Percentiles rank a stretch among this genome's conserved stretches.
Conservation (phyloP, 2,888 invertebrate species). For the Tachina lurida region DNA sequence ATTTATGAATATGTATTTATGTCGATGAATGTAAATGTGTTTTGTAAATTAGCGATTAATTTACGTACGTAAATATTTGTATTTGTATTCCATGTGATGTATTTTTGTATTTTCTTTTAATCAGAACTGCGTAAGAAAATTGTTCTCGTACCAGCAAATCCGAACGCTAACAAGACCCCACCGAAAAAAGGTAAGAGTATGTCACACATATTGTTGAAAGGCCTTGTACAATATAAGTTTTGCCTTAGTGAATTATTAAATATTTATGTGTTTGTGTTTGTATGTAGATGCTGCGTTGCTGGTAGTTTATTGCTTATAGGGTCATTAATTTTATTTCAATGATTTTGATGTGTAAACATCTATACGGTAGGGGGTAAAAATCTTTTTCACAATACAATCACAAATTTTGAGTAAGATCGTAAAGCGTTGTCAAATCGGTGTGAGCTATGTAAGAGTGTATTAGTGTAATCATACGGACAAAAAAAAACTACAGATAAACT, state of each 20-base stretch:
- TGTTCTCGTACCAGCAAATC: slow-evolving; percentile 80
- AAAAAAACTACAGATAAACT: too few relatives aligned
- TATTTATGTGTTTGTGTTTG: too few relatives aligned
- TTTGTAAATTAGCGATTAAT: slow-evolving; percentile 28
- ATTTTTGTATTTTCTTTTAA: slow-evolving; percentile 59
- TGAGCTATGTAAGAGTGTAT: too few relatives aligned
- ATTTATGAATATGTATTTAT: slow-evolving; percentile 24
- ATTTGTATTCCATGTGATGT: slow-evolving; percentile 56
- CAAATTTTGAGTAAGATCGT: too few relatives aligned
- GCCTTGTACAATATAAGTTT: not conserved
- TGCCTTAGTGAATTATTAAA: not conserved
- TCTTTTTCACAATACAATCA: too few relatives aligned
- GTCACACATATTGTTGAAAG: not conserved
- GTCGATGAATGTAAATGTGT: slow-evolving; percentile 34
- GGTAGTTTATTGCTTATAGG: not conserved
- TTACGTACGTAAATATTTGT: slow-evolving; percentile 37
- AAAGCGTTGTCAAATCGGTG: too few relatives aligned
- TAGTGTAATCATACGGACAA: too few relatives aligned
- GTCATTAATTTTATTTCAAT: not conserved
- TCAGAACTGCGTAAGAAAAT: slow-evolving; percentile 82
- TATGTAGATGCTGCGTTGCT: not conserved
- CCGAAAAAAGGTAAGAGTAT: slow-evolving; percentile 80
- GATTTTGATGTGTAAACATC: not conserved
- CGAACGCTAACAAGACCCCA: slow-evolving; percentile 75
- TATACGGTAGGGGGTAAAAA: too few relatives aligned